These are phyloP conservation scores for Aplodontia rufa DNA, from an alignment of 2,113 vertebrate genomes.

Conservation along the genomic window DNA sequence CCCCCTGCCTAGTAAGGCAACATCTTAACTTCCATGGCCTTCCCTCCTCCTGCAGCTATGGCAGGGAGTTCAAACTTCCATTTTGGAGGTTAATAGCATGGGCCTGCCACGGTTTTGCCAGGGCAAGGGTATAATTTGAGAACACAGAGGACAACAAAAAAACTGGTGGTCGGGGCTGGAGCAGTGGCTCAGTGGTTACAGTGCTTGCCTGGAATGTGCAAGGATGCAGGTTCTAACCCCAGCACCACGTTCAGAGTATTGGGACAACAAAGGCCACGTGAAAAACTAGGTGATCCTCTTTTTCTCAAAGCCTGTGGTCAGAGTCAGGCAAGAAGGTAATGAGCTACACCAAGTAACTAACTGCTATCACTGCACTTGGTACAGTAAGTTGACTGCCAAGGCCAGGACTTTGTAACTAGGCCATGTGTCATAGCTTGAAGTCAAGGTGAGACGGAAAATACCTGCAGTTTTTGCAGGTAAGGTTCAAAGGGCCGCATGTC, in stretches of 20 bases:
- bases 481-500: background rate
- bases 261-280: too few species aligned
- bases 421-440: too few species aligned
- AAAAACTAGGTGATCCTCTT: too few species aligned
- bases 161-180: too few species aligned
- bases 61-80: background rate
- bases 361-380: background rate
- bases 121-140: accelerated
- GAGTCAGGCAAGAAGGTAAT: background rate
- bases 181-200: too few species aligned
- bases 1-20: accelerated
- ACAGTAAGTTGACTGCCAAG: background rate
- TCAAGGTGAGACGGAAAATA: background rate
- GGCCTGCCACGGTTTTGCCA: background rate
- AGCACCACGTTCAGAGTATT: too few species aligned
- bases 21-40: accelerated
- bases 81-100: background rate
- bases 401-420: background rate
- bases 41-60: background rate
- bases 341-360: background rate
- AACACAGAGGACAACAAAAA: too few species aligned
- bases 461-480: background rate
- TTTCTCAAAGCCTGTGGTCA: background rate
- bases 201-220: too few species aligned
- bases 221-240: too few species aligned